phyloP scores from a whole-genome alignment of 2,113 vertebrate genomes.

The Aythya baeri region DNA sequence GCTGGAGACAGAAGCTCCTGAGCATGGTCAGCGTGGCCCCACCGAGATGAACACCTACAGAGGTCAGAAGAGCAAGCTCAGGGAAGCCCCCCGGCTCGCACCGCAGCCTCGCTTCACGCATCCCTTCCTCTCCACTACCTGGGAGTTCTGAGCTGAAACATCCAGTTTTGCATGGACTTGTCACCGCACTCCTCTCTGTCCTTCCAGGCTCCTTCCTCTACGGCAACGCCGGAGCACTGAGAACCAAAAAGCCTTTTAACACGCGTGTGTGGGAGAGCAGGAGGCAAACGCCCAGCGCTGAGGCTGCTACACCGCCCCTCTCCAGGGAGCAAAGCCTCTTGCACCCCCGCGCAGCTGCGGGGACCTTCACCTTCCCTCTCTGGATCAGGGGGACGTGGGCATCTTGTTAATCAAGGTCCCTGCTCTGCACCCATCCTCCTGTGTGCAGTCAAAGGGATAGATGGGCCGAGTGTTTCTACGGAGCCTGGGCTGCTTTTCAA shows the following conservation, averaged over 20 bases:
- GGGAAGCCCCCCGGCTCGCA: background rate
- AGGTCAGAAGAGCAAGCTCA: constrained; percentile 5
- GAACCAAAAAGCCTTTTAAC: constrained; percentile 11
- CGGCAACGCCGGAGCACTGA: background rate
- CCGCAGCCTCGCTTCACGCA: background rate
- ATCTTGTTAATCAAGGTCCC: background rate
- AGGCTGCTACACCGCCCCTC: background rate
- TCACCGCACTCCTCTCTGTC: background rate
- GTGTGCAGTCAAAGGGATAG: background rate
- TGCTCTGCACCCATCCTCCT: background rate
- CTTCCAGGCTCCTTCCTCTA: background rate
- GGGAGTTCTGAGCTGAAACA: constrained; percentile 9
- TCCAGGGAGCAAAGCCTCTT: background rate
- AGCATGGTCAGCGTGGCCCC: constrained; percentile 76
- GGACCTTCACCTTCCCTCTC: background rate
- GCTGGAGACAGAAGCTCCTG: constrained; percentile 73
- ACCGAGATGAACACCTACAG: constrained; percentile 70
- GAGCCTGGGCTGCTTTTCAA: background rate
- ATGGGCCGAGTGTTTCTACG: background rate
- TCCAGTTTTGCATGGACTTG: background rate
- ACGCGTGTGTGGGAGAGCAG: background rate
- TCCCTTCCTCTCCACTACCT: background rate
- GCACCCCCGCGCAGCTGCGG: background rate
- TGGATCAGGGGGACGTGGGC: background rate
- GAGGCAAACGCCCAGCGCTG: background rate